Conservation (phyloP, 2,113 vertebrate genomes). For the Phaethon lepturus region DNA sequence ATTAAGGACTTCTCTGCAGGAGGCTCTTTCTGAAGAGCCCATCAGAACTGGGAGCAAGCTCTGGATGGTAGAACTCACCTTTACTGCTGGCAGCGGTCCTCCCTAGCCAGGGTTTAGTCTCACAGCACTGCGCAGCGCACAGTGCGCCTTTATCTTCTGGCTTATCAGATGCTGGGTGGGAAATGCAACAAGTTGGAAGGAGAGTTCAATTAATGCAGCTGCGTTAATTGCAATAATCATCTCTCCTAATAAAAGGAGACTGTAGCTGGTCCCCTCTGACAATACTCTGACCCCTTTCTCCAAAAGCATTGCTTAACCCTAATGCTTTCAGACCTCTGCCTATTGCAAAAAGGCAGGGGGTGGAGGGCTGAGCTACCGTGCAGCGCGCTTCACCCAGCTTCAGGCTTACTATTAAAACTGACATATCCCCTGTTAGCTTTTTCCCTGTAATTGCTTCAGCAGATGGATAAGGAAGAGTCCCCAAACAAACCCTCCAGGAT, state of each 20-base stretch:
- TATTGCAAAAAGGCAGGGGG: background rate
- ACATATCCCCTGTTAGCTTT: background rate
- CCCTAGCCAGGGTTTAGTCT: no score
- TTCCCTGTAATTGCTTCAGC: background rate
- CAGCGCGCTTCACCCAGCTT: background rate
- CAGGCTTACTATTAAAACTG: background rate
- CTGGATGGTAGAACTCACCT: background rate
- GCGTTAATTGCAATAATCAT: background rate
- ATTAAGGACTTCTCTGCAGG: background rate
- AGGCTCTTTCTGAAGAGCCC: background rate
- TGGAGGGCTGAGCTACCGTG: background rate
- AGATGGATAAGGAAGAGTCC: background rate
- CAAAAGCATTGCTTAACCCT: background rate
- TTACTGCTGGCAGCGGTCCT: background rate
- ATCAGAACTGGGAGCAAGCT: background rate
- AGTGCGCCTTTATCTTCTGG: background rate
- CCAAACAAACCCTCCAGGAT: background rate
- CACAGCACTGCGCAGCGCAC: accelerated
- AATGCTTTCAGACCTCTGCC: background rate
- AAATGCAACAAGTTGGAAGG: background rate
- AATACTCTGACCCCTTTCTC: background rate
- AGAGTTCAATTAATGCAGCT: background rate
- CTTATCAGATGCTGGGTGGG: background rate
- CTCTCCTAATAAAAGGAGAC: background rate
- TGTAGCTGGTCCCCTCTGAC: background rate